phyloP scores from a whole-genome alignment of 1,140 invertebrate species.

The Drosophila bocki region DNA sequence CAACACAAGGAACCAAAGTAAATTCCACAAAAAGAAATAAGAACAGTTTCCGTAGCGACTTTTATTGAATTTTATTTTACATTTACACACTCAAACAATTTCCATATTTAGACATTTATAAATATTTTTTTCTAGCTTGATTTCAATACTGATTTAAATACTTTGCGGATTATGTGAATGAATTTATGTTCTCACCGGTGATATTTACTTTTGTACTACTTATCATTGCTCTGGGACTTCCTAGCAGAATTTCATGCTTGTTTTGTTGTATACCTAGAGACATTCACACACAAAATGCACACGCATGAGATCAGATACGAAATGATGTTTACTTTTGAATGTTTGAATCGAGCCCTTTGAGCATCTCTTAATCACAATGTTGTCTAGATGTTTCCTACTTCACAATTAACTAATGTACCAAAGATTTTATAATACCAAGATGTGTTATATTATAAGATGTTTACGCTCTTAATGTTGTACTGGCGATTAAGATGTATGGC shows the following conservation, averaged over 20 bases:
- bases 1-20: neutral
- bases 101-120: conserved; percentile 35
- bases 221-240: conserved; percentile 40
- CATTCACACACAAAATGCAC: neutral
- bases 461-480: too few species aligned
- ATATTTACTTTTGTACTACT: conserved; percentile 38
- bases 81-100: conserved; percentile 25
- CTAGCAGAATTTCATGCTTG: neutral
- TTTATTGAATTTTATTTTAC: conserved; percentile 53
- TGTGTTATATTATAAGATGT: neutral
- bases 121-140: neutral
- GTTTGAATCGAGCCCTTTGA: conserved; percentile 5
- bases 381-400: neutral
- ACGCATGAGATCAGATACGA: neutral
- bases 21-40: neutral
- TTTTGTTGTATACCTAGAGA: conserved; percentile 2
- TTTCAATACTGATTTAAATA: conserved; percentile 3
- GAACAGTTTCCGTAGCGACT: neutral
- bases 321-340: neutral
- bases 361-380: neutral
- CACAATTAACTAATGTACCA: neutral
- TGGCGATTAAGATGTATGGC: neutral
- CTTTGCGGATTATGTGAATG: neutral
- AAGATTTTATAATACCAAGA: neutral
- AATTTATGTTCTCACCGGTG: neutral